A percentile compares a stretch with the other conserved stretches of the same genome.
These are phyloP conservation scores for Metellina segmentata DNA, from an alignment of 2,888 invertebrate species.

Conservation along the genomic window DNA sequence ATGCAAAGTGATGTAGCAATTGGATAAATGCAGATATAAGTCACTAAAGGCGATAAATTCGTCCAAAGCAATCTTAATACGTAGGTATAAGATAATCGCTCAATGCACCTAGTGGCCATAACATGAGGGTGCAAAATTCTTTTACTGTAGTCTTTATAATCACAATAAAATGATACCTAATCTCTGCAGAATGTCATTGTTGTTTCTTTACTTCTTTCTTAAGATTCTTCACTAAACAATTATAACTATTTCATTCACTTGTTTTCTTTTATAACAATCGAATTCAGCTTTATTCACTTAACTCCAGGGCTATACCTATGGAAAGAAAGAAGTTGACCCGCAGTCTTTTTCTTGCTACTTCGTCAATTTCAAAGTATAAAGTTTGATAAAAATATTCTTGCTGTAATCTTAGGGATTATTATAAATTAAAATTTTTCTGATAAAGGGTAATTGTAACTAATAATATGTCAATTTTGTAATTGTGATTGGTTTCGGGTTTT, in stretches of 20 bases:
- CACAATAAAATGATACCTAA: constrained; percentile 75
- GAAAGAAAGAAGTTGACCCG: too few relatives aligned
- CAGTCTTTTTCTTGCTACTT: too few relatives aligned
- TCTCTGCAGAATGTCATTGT: constrained; percentile 61
- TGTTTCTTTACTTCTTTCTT: constrained; percentile 10
- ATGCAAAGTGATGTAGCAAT: constrained; percentile 74
- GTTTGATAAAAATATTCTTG: too few relatives aligned
- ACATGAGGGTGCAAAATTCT: constrained; percentile 76
- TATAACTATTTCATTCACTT: not conserved
- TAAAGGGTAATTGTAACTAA: too few relatives aligned
- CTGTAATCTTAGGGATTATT: too few relatives aligned
- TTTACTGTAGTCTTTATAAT: constrained; percentile 76
- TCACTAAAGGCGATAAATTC: constrained; percentile 75
- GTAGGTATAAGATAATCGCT: constrained; percentile 75
- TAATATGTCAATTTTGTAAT: too few relatives aligned
- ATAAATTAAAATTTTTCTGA: too few relatives aligned
- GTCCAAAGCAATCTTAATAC: constrained; percentile 76
- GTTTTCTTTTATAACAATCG: too few relatives aligned
- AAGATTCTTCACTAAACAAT: not conserved
- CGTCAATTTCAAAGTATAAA: too few relatives aligned
- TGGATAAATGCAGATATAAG: constrained; percentile 70
- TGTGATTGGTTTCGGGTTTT: too few relatives aligned
- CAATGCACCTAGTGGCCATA: constrained; percentile 76
- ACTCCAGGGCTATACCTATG: too few relatives aligned
- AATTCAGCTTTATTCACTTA: too few relatives aligned